phyloP scores from a whole-genome alignment of 1,140 invertebrate genomes.

The Brachionus manjavacas region DNA sequence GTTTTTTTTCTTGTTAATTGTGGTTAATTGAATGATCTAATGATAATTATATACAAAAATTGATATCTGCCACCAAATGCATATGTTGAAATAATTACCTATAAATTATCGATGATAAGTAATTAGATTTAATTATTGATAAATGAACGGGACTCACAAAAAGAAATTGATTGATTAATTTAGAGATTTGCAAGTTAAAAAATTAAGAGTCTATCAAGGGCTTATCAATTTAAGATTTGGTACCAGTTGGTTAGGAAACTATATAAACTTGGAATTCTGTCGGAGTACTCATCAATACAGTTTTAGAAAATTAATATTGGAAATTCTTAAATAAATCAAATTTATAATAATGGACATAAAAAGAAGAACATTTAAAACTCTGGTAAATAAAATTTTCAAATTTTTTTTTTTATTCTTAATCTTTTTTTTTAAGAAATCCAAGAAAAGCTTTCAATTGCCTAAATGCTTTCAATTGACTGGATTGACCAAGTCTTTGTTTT shows the following conservation, averaged over 20 bases:
- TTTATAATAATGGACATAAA: background rate
- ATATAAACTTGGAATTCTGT: background rate
- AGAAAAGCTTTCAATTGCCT: background rate
- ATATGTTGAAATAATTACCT: background rate
- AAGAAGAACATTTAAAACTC: background rate
- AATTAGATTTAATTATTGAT: background rate
- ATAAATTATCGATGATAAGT: background rate
- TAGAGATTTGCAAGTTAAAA: background rate
- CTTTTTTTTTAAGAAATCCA: too few relatives aligned
- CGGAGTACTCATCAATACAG: too few relatives aligned
- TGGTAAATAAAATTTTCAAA: too few relatives aligned
- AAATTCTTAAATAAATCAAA: too few relatives aligned
- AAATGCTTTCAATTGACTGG: constrained; percentile 20
- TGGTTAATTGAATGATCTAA: background rate
- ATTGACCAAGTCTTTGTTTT: background rate
- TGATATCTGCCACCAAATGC: background rate
- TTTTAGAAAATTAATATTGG: too few relatives aligned
- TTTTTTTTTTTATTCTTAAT: too few relatives aligned
- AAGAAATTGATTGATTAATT: constrained; percentile 20
- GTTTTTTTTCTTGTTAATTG: too few relatives aligned
- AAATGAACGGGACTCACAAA: background rate
- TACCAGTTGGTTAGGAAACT: background rate
- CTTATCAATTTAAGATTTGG: background rate
- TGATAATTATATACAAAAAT: too few relatives aligned
- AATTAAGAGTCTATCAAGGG: background rate